Base-by-base conservation (phyloP, 2,113 vertebrate genomes). In the Megatriorchis doriae region DNA sequence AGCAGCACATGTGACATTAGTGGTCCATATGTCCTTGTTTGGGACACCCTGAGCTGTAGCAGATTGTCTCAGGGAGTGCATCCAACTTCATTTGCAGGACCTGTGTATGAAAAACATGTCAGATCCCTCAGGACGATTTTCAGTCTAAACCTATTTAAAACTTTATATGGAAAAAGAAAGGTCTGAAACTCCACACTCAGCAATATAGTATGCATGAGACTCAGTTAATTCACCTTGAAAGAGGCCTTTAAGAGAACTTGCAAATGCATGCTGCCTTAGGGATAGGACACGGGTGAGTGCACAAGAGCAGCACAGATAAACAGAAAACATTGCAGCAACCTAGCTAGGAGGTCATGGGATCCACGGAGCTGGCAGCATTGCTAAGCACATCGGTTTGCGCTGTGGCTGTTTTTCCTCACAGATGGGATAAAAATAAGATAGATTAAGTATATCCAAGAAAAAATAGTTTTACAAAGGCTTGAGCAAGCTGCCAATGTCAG, bases 351-450 rank as follows among this genome's bases (percentile, higher is more conserved):
- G 38, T 27, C 84, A 50, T 58, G 93, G 92, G 92, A 86, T 65
- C 88, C 1, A 17, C 2, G 3, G 20, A 16, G 90, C 87, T 82
- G 93, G 77, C 23, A 15, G 48, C 40, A 1, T 8, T 17, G 81
- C 84, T 45, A 7, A 72, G 86, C 66, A 15, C 70, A 43, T 86
- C 0, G 0, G n/a, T 53, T 82, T 87, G 81, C 0, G 1, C 86
- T 16, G 58, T 29, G 80, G 87, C 20, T 7, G 0, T 26, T 84
- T 77, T 73, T 96, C 95, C 93, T 97, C 91, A 86, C 93, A 94
- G 84, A 90, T 59, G 94, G 94, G 93, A 94, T 95, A 96, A 94
- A 96, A 97, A 95, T 95, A 96, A 97, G 63, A 94, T 77, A 91
- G 91, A 95, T 96, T 97, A 96, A 94, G 93, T 90, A 90, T 82